Evolutionary conservation across 2,797 vertebrate genomes (phyloP), one percentile per base, ranked within the genome.

Genomic region (Oreonectes daqikongensis): DNA sequence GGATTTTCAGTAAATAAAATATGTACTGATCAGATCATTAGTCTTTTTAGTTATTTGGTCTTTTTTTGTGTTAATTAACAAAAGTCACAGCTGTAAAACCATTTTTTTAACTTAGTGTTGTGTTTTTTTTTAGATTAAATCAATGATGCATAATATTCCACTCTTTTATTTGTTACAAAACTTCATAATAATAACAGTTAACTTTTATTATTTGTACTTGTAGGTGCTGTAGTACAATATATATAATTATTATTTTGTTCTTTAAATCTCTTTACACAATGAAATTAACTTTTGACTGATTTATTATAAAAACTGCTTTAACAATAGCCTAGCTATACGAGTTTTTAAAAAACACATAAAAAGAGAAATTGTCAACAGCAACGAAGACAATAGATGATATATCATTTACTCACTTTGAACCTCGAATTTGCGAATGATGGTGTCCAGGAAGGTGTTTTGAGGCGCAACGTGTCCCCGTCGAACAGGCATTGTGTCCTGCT

Each of bases 351-450:
- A 44, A 44, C 15, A 46, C 15, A 46, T 17, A 42, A 42, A 42
- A 44, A 44, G 18, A 48, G 5, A 7, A 18, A 48, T 48, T 11
- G 40, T 2, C 12, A 48, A 48, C 46, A 42, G 40, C 2, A 55
- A 6, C 8, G 18, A 12, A 28, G 52, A 50, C 28, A 75, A 63
- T 72, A 10, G 11, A 42, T 12, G 8, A 42, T 14, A 42, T 42
- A 44, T 64, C 7, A 17, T 68, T 61, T 10, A 75, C 90, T 90
- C 86, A 96, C 95, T 95, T 88, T 95, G 95, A 52, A 92, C 94
- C 87, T 96, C 95, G 83, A 96, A 95, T 86, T 95, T 95, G 82
- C 94, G 92, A 84, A 96, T 96, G 91, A 96, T 96, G 80, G 94
- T 96, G 83, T 96, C 95, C 87, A 96, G 86, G 86, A 96, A 96